Evolutionary conservation across 2,888 invertebrate species (phyloP).

Genomic region (Agapetus fuscipes): DNA sequence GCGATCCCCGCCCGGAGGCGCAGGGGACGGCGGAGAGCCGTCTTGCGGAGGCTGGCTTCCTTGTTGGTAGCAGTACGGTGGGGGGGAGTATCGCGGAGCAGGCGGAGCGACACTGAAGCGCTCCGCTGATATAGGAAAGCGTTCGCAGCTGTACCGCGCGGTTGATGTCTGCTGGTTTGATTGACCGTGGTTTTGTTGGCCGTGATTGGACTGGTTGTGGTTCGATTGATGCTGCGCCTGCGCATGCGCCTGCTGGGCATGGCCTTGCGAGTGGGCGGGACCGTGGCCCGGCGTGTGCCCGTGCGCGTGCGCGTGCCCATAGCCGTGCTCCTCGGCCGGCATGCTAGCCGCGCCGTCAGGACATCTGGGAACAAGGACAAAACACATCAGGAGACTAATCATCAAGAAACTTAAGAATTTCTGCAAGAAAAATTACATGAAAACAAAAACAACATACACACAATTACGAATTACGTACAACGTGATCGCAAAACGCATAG

Average conservation of each 20-base stretch:
- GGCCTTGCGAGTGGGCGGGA: conserved; percentile 27
- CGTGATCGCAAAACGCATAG: too few species aligned
- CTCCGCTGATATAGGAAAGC: conserved; percentile 43
- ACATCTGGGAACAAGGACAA: conserved; percentile 46
- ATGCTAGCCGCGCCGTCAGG: conserved; percentile 58
- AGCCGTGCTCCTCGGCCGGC: conserved; percentile 35
- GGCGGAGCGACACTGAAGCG: conserved; percentile 48
- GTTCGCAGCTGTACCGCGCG: conserved; percentile 44
- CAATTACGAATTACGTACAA: too few species aligned
- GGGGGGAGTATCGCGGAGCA: conserved; percentile 33
- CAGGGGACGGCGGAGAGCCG: conserved; percentile 41
- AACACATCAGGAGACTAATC: too few species aligned
- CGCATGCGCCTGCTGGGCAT: conserved; percentile 38
- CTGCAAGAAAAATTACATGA: too few species aligned
- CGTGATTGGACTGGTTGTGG: conserved; percentile 21
- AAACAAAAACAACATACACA: too few species aligned
- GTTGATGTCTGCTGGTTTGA: not conserved
- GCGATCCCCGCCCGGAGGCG: conserved; percentile 44
- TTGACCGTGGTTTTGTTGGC: not conserved
- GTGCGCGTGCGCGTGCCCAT: conserved; percentile 21
- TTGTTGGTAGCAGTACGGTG: conserved; percentile 31
- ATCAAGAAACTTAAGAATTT: too few species aligned
- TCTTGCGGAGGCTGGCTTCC: too few species aligned
- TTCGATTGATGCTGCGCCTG: conserved; percentile 23
- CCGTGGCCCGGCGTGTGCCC: conserved; percentile 28